phyloP scores from a whole-genome alignment of 2,888 invertebrate species.

The Heliconius charithonia region DNA sequence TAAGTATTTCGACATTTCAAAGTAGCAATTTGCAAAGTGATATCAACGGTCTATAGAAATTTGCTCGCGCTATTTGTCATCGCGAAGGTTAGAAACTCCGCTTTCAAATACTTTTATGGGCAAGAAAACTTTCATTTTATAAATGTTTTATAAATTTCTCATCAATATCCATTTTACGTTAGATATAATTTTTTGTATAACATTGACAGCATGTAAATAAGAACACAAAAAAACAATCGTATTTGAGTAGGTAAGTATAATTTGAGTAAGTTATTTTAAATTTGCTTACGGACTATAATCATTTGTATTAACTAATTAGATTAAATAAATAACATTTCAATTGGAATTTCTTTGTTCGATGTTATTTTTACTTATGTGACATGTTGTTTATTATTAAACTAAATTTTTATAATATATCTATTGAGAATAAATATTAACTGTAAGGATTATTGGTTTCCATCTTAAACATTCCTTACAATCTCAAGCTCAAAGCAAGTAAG shows the following conservation, averaged over 20 bases:
- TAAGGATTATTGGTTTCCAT: not conserved
- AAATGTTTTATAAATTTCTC: not conserved
- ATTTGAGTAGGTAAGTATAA: no score
- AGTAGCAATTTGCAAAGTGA: slow-evolving; percentile 25
- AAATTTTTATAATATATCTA: not conserved
- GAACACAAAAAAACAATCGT: no score
- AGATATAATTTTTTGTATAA: not conserved
- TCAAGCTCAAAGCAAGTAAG: not conserved
- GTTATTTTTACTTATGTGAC: no score
- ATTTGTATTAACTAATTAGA: no score
- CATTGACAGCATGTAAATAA: not conserved
- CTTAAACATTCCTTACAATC: not conserved
- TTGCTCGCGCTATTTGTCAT: slow-evolving; percentile 17
- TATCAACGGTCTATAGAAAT: slow-evolving; percentile 20
- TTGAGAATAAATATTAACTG: not conserved
- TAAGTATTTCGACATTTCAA: slow-evolving; percentile 10
- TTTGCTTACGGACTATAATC: no score
- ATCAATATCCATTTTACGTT: not conserved
- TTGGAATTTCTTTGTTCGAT: no score
- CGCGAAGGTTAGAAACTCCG: slow-evolving; percentile 5
- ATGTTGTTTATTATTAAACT: not conserved
- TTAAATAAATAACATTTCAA: no score
- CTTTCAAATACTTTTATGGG: not conserved
- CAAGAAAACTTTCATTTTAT: not conserved
- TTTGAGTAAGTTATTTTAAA: no score